Base-by-base conservation (phyloP, 2,888 invertebrate genomes). In the Galerucella pusilla region DNA sequence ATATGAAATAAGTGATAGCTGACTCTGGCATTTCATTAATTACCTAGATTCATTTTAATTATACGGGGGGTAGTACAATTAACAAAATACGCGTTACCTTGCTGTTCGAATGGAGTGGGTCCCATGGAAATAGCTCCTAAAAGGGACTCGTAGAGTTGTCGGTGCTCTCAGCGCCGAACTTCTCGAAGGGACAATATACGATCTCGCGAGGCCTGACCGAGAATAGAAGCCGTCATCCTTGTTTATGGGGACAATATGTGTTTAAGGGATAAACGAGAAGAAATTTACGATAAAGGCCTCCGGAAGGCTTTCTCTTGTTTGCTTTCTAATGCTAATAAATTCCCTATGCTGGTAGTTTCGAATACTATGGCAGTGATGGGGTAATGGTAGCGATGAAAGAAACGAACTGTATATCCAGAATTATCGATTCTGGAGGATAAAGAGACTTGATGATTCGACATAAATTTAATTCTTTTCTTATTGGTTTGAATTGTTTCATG, bases 201-300 rank as follows among this genome's bases (percentile, higher is more conserved):
- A 75, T 79, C 78, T 76, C 75, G 73, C 72, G 77, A 74, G 78
- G 73, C 73, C 68, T 61, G 73, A 74, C 68, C 76, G 73, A 75
- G 74, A 73, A 77, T 77, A 75, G 78, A 70, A 75, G 75, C 75
- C 75, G 77, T 77, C 78, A 77, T 79, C 79, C 77, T 79, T 77
- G 77, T 79, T 79, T 79, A 77, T 77, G 77, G 67, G 79, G 74
- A 77, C 79, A 76, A 77, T 76, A 77, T 77, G 76, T 77, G 79
- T 77, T 77, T 77, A 76, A 79, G 67, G 77, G 77, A 76, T 76
- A 75, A 76, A 77, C 73, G 77, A 65, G 45, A 66, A 73, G 76
- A 78, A 78, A 75, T 78, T 78, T 75, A 74, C 75, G 74, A 71
- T 67, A 73, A 77, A 71, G 77, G 74, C 68, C 69, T 68, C 68